Base-by-base conservation (phyloP, 2,888 invertebrate genomes). In the Drosophila formosana region DNA sequence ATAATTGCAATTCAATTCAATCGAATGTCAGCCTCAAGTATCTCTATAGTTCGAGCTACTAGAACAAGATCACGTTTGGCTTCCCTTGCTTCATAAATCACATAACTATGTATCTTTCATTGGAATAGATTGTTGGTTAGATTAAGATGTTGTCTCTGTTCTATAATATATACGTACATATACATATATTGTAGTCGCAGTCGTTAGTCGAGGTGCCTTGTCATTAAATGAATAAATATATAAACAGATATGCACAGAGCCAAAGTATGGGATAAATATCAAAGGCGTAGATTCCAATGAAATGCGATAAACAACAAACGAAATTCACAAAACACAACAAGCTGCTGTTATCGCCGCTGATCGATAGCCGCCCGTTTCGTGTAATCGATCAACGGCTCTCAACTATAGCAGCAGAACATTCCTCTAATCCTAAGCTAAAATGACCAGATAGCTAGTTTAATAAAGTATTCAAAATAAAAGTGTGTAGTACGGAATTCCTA, bases 41-140 rank as follows among this genome's bases (percentile, higher is more conserved):
- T 26, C 32, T 56, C 32, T 56, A 41, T 47, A n/a, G 32, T 18
- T 57, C 4, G 7, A 55, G n/a, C 8, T 52, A 55, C 18, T 49
- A 49, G 8, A 69, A 60, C 52, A 45, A 62, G 62, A 57, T 68
- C 68, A 70, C 62, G 69, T 63, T 67, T 52, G 39, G 50, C 9
- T 61, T 51, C 9, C 56, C 56, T 30, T 23, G 37, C 45, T 61
- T 53, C 23, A 71, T 72, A 66, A 71, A 71, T 71, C 72, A 72
- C 34, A 49, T 57, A 18, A 18, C 18, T 18, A 32, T 57, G 37
- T 57, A 26, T 66, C 43, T 57, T 43, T 66, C 56, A 49, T 37
- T 65, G 39, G 56, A 66, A 66, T 50, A 30, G 62, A 57, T 66
- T n/a, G 49, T 43, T 23, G 53, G 53, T 32, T 60, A 23, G 60